phyloP scores from a whole-genome alignment of 1,140 invertebrate species.

The Drosophila murphyi region DNA sequence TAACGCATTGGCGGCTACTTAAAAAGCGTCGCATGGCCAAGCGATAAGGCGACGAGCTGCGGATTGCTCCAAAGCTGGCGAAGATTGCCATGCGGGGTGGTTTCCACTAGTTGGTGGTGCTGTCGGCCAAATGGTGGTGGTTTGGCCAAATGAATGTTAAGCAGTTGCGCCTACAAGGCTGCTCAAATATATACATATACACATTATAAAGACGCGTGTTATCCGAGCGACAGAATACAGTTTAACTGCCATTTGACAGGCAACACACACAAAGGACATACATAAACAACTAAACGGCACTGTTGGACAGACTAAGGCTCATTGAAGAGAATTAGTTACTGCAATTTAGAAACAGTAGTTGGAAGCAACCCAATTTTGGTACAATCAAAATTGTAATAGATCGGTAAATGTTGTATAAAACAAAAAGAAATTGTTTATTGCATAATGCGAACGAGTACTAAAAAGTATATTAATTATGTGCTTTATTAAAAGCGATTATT shows the following conservation, averaged over 20 bases:
- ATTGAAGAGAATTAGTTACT: slow-evolving; percentile 46
- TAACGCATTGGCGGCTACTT: slow-evolving; percentile 81
- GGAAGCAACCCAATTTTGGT: too few species aligned
- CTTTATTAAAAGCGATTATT: too few species aligned
- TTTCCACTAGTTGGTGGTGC: not conserved
- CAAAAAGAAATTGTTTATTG: not conserved
- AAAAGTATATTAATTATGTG: not conserved
- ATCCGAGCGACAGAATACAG: slow-evolving; percentile 42
- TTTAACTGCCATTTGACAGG: slow-evolving; percentile 75
- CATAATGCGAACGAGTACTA: not conserved
- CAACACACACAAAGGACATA: slow-evolving; percentile 18
- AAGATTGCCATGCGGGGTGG: slow-evolving; percentile 24
- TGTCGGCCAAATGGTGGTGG: slow-evolving; percentile 32
- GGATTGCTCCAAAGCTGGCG: slow-evolving; percentile 17
- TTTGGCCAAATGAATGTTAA: slow-evolving; percentile 78
- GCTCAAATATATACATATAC: slow-evolving; percentile 46
- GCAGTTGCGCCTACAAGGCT: slow-evolving; percentile 41
- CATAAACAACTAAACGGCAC: slow-evolving; percentile 35
- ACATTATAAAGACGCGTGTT: slow-evolving; percentile 60
- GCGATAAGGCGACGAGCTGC: slow-evolving; percentile 60
- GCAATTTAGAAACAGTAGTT: not conserved
- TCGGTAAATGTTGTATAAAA: not conserved
- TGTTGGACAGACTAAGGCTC: slow-evolving; percentile 56
- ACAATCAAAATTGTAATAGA: not conserved
- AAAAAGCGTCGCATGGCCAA: slow-evolving; percentile 77